Base-by-base conservation (phyloP, 2,113 vertebrate species). In the Origma solitaria region DNA sequence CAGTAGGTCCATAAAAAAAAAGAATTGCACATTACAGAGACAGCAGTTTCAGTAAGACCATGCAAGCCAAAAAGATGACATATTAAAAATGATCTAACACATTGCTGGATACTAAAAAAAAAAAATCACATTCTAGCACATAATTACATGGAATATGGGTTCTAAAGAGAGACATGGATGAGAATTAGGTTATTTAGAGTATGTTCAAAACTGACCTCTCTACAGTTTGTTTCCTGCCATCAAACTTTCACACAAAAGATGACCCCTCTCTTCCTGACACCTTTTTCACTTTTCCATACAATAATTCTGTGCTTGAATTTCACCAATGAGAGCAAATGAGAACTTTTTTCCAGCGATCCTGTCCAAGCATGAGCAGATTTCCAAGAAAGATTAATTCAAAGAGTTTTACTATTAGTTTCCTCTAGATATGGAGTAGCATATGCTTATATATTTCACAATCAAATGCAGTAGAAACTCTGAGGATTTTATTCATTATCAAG, bases 21-120 rank as follows among this genome's bases (percentile, higher is more conserved):
- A 94, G 77, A 88, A 85, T 24, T 76, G 49, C 78, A 42, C n/a
- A 70, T 93, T 89, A 80, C 45, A 94, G 76, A 96, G 40, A 35
- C 40, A 86, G 40, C 38, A 49, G 38, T 65, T 94, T 95, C 71
- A 82, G 65, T 88, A 94, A 96, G 77, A 91, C 57, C 20, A 13
- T n/a, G 27, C 58, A 91, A 89, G 70, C 51, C 84, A 93, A 84
- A 54, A 89, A 88, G 80, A 95, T 69, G 88, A 87, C 35, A 86
- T 86, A 87, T 95, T 96, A 81, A 96, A 93, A 93, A 91, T 82
- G 84, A 96, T 96, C 90, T 96, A 87, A 88, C 62, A 50, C 75
- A 86, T 72, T 86, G 86, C 79, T 94, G 86, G 78, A 5, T 38
- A 71, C 83, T 88, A 61, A 49, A 70, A 95, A 73, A 70, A 95